phyloP scores from a whole-genome alignment of 1,140 invertebrate species.

The Nylanderia fulva region DNA sequence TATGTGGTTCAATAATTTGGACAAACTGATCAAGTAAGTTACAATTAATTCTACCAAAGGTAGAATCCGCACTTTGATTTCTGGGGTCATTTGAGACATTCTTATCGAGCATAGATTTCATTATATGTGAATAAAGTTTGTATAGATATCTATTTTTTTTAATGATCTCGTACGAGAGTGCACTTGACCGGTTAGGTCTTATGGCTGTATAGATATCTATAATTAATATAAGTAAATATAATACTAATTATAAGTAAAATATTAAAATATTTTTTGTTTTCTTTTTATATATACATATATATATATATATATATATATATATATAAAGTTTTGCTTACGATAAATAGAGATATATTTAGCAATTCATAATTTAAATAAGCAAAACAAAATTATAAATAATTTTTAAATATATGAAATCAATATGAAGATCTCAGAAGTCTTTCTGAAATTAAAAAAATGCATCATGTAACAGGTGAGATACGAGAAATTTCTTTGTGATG shows the following conservation, averaged over 20 bases:
- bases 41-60: not conserved
- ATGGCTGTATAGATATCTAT: too few relatives aligned
- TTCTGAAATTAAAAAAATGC: not conserved
- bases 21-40: slow-evolving; percentile 93
- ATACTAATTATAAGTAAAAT: not conserved
- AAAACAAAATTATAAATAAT: too few relatives aligned
- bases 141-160: too few relatives aligned
- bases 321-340: too few relatives aligned
- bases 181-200: too few relatives aligned
- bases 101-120: not conserved
- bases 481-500: not conserved
- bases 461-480: not conserved
- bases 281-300: too few relatives aligned
- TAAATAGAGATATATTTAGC: too few relatives aligned
- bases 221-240: not conserved
- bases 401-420: not conserved
- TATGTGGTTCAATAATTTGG: slow-evolving; percentile 94
- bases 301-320: too few relatives aligned
- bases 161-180: too few relatives aligned
- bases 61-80: not conserved
- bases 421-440: not conserved
- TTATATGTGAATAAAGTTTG: not conserved
- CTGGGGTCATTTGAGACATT: not conserved
- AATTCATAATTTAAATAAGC: too few relatives aligned
- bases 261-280: not conserved